Percentiles rank a stretch among this genome's conserved stretches.
These are phyloP conservation scores for Scomber scombrus DNA, from an alignment of 2,113 vertebrate genomes.

Conservation along the genomic window DNA sequence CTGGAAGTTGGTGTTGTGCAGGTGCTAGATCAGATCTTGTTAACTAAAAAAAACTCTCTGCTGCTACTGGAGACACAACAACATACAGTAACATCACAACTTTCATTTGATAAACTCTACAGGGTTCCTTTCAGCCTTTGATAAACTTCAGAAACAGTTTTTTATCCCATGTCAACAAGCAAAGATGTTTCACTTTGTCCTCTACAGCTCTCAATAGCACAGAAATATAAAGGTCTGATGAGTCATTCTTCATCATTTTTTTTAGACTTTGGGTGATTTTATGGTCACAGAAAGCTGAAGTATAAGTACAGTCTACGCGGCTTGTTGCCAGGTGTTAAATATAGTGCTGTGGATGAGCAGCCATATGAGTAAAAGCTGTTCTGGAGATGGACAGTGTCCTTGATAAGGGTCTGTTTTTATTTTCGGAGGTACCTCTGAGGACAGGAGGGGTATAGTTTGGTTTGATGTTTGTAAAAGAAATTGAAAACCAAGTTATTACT, in stretches of 20 bases:
- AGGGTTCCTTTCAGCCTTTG: too few relatives aligned
- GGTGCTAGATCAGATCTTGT: too few relatives aligned
- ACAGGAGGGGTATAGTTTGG: background rate
- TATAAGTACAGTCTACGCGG: slow-evolving; percentile 14
- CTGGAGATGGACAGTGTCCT: slow-evolving; percentile 8
- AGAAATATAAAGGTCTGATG: slow-evolving; percentile 15
- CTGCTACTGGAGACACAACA: too few relatives aligned
- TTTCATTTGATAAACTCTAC: too few relatives aligned
- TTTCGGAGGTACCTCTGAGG: background rate
- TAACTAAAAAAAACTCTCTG: too few relatives aligned
- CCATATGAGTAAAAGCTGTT: slow-evolving; percentile 7
- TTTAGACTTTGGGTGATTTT: background rate
- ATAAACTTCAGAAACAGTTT: background rate
- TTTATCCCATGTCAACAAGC: background rate
- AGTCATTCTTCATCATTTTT: slow-evolving; percentile 26
- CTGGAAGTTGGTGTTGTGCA: too few relatives aligned
- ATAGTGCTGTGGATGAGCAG: background rate
- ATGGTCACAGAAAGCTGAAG: slow-evolving; percentile 11
- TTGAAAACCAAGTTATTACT: background rate
- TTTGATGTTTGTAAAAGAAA: background rate
- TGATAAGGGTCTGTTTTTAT: background rate
- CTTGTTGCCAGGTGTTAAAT: slow-evolving; percentile 29
- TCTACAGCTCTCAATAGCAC: background rate
- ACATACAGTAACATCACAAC: too few relatives aligned
- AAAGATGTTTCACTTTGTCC: background rate